These are phyloP conservation scores for Antigone vipio DNA, from an alignment of 2,113 vertebrate genomes.

Conservation along the genomic window DNA sequence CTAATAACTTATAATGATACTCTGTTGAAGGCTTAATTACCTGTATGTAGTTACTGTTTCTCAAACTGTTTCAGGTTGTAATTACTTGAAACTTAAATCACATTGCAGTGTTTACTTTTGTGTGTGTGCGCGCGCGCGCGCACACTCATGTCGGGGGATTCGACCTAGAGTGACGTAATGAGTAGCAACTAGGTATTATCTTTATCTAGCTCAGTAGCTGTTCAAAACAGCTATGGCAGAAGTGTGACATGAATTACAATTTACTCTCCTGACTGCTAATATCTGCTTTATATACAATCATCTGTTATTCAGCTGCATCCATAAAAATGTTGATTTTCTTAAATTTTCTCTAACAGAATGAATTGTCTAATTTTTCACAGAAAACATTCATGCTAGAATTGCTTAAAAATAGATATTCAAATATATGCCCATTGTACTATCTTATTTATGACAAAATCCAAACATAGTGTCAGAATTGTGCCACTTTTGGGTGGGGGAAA, in stretches of 20 bases:
- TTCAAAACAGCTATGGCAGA: background rate
- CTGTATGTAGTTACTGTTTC: background rate
- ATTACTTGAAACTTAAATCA: slow-evolving; percentile 10
- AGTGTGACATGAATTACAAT: background rate
- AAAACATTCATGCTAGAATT: background rate
- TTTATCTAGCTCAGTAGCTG: background rate
- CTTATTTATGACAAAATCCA: background rate
- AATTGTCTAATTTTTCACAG: background rate
- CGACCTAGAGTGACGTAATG: background rate
- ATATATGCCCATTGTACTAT: background rate
- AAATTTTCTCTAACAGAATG: background rate
- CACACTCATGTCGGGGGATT: background rate
- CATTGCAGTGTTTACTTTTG: background rate
- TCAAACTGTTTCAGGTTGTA: background rate
- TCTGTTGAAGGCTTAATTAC: background rate
- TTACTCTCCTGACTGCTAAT: background rate
- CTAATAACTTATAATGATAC: background rate
- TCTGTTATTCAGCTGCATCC: background rate
- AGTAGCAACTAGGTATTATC: background rate
- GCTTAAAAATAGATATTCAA: background rate
- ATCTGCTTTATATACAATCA: background rate
- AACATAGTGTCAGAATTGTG: background rate
- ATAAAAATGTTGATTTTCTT: background rate
- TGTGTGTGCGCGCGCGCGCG: accelerated
- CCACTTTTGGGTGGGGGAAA: too few species aligned